Evolutionary conservation across 2,888 invertebrate genomes (phyloP), one percentile per base, ranked within the genome.

Genomic region (Pollenia amentaria): DNA sequence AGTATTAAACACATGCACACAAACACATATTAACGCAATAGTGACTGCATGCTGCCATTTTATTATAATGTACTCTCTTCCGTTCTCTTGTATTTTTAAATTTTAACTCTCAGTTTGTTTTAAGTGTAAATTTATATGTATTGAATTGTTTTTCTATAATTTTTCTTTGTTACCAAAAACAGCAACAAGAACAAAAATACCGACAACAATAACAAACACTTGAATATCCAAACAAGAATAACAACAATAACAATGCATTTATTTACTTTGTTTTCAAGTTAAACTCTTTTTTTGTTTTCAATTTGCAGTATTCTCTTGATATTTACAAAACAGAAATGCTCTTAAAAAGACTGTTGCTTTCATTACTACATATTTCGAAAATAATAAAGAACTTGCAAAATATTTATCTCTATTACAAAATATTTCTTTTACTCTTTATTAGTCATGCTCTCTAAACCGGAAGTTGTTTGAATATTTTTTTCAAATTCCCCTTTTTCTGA

Each of bases 261-360:
- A 21, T 21, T 57, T 70, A n/a, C 57, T 29, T 8, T 51, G 21
- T 10, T 42, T 64, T 9, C 2, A 18, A 18, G 3, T 62, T 18
- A 16, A 67, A 75, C 40, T 57, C 55, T 53, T 67, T 76, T 18
- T 0, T 3, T 1, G 11, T 48, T 14, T n/a, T 14, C n/a, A 55
- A 18, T 11, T 21, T 14, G 6, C 48, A 73, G 53, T 11, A 57
- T n/a, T 53, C 76, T 76, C 65, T 76, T 44, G 1, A 21, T n/a
- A 16, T 9, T 16, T 4, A 3, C 42, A 40, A 51, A 12, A 3
- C n/a, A 38, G 46, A 62, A 81, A 48, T 16, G 0, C 82, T 81
- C 75, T 78, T 79, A 75, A 86, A 75, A 79, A 70, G 60, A 72
- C 75, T 86, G 86, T 83, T 83, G 83, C 83, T 79, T 76, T 75